A percentile compares a stretch with the other conserved stretches of the same genome.
phyloP scores from a whole-genome alignment of 1,140 invertebrate genomes.

The Himalopsyche phryganea region DNA sequence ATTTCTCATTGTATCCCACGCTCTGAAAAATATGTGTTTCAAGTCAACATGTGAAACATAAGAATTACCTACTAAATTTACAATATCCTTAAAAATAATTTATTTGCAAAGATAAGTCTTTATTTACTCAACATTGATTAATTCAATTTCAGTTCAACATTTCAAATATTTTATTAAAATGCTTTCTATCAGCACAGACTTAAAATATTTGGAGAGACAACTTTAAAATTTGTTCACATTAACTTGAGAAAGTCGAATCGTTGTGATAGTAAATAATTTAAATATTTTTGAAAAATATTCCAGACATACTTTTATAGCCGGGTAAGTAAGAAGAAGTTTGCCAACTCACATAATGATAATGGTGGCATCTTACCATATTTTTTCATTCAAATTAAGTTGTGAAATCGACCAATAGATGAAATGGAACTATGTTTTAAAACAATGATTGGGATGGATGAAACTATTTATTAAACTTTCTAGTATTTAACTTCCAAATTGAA shows the following conservation, averaged over 20 bases:
- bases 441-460: too few species aligned
- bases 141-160: not conserved
- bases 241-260: not conserved
- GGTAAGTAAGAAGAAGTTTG: too few species aligned
- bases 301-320: too few species aligned
- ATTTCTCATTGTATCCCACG: not conserved
- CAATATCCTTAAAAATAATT: not conserved
- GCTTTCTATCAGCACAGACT: not conserved
- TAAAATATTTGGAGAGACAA: slow-evolving; percentile 1
- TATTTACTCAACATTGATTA: not conserved
- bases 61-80: not conserved
- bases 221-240: not conserved
- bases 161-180: not conserved
- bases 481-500: too few species aligned
- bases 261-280: not conserved
- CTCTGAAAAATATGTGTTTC: not conserved
- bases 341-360: too few species aligned
- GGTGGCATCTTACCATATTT: too few species aligned
- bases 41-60: slow-evolving; percentile 5
- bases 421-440: too few species aligned
- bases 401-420: too few species aligned
- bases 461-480: too few species aligned
- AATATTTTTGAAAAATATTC: not conserved
- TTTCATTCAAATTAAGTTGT: too few species aligned
- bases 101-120: not conserved